A percentile compares a stretch with the other conserved stretches of the same genome.
Evolutionary conservation across 2,888 invertebrate species (phyloP).

Genomic region (Stegophylla sp.): DNA sequence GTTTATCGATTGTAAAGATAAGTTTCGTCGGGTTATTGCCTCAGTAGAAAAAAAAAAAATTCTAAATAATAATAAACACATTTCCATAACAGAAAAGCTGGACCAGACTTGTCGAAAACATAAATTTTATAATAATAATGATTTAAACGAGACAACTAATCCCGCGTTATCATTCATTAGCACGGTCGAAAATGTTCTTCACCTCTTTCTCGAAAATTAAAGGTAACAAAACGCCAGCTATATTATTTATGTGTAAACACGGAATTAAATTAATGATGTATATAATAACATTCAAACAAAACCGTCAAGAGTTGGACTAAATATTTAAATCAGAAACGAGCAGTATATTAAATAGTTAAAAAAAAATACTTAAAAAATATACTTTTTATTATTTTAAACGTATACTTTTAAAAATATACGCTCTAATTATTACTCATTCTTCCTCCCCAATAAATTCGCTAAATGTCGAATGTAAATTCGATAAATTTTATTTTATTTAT

Average conservation of each 20-base stretch:
- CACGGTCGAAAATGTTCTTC: constrained; percentile 33
- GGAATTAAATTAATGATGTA: constrained; percentile 33
- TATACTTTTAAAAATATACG: too few species aligned
- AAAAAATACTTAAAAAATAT: too few species aligned
- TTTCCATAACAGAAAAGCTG: constrained; percentile 1
- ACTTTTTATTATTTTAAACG: too few species aligned
- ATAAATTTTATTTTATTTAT: too few species aligned
- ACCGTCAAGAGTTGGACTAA: not conserved
- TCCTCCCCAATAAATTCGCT: too few species aligned
- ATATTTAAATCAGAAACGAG: constrained; percentile 36
- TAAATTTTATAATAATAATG: not conserved
- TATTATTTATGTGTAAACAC: constrained; percentile 18
- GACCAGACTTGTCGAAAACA: constrained; percentile 6
- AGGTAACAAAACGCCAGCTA: not conserved
- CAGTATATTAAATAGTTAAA: not conserved
- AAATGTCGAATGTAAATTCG: too few species aligned
- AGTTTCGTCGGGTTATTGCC: too few species aligned
- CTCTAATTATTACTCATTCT: too few species aligned
- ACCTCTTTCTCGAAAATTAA: not conserved
- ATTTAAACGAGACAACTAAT: constrained; percentile 24
- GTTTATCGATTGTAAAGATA: too few species aligned
- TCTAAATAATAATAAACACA: constrained; percentile 30
- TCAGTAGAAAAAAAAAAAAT: not conserved
- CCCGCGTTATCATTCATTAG: constrained; percentile 26
- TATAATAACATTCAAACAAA: constrained; percentile 39